phyloP scores from a whole-genome alignment of 2,797 vertebrate species.

The Notolabrus celidotus region DNA sequence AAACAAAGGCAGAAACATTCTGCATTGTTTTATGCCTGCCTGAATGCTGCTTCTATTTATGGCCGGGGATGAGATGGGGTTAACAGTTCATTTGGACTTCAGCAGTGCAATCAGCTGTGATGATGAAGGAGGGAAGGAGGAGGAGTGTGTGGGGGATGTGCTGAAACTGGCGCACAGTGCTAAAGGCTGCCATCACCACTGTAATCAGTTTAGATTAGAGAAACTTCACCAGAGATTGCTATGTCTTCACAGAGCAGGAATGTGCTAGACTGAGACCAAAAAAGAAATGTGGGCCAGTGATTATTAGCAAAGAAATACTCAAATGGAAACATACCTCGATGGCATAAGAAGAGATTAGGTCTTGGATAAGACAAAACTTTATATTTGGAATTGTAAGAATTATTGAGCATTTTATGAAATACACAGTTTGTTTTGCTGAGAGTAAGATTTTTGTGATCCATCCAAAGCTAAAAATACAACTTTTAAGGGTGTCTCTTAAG shows the following conservation, averaged over 20 bases:
- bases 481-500: neutral
- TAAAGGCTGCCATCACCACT: slow-evolving; percentile 59
- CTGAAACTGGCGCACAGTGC: slow-evolving; percentile 56
- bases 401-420: neutral
- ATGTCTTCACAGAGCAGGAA: slow-evolving; percentile 26
- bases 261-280: neutral
- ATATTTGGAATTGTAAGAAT: neutral
- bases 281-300: neutral
- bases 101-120: slow-evolving; percentile 77
- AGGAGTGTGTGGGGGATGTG: slow-evolving; percentile 51
- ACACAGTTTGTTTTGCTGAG: neutral
- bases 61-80: slow-evolving; percentile 46
- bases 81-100: slow-evolving; percentile 69
- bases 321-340: neutral
- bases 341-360: neutral
- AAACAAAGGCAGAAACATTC: slow-evolving; percentile 16
- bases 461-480: too few species aligned
- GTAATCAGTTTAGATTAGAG: slow-evolving; percentile 73
- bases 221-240: slow-evolving; percentile 43
- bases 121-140: slow-evolving; percentile 43
- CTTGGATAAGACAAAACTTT: too few species aligned
- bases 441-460: neutral
- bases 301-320: slow-evolving; percentile 2
- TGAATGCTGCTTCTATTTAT: slow-evolving; percentile 52
- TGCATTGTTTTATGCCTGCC: slow-evolving; percentile 41